Conservation (phyloP, 1,140 invertebrate species). For the Copidosoma floridanum region DNA sequence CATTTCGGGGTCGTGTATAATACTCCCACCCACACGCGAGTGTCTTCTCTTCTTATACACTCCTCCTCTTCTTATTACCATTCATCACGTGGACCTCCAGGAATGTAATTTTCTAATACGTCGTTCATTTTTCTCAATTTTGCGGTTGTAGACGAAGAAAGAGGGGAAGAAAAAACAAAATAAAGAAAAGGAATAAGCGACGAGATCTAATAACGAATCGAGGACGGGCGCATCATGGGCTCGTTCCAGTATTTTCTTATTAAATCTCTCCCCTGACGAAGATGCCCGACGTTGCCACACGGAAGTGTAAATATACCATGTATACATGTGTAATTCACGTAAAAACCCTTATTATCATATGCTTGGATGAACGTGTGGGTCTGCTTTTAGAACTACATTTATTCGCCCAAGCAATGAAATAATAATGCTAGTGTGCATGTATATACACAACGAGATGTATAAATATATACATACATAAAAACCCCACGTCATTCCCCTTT, state of each 20-base stretch:
- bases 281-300: too few relatives aligned
- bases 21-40: too few relatives aligned
- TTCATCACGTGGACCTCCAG: conserved; percentile 3
- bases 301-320: too few relatives aligned
- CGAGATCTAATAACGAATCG: not conserved
- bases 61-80: not conserved
- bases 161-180: not conserved
- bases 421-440: not conserved
- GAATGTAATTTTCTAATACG: conserved; percentile 25
- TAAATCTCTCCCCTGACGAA: too few relatives aligned
- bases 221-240: not conserved
- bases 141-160: not conserved
- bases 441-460: too few relatives aligned
- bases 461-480: too few relatives aligned
- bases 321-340: too few relatives aligned
- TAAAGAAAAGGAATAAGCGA: too few relatives aligned
- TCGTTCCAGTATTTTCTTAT: conserved; percentile 22
- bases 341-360: too few relatives aligned
- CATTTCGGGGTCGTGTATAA: too few relatives aligned
- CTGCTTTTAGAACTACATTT: conserved; percentile 11
- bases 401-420: not conserved
- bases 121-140: conserved; percentile 25
- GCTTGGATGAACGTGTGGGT: not conserved
- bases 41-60: not conserved
- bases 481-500: too few relatives aligned